Conservation (phyloP, 1,140 invertebrate species). For the Aricia agestis region DNA sequence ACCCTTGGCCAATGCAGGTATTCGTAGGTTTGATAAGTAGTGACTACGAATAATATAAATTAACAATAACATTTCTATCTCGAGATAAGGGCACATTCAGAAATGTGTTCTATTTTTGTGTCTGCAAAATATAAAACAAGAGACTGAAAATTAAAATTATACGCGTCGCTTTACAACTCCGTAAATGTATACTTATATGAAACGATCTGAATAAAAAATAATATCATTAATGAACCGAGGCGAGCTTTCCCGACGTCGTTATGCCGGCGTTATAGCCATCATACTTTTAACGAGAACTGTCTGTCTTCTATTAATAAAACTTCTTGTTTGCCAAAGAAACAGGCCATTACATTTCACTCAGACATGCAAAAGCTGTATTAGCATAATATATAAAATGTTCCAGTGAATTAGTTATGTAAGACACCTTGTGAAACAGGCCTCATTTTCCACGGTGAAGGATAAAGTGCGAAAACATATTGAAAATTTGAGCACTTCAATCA, state of each 20-base stretch:
- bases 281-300: conserved; percentile 13
- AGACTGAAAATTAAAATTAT: not conserved
- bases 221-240: conserved; percentile 5
- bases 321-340: not conserved
- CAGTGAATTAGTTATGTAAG: not conserved
- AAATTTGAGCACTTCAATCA: too few relatives aligned
- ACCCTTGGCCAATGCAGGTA: too few relatives aligned
- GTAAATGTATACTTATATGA: not conserved
- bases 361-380: not conserved
- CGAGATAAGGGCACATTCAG: too few relatives aligned
- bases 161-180: not conserved
- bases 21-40: too few relatives aligned
- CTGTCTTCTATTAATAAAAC: conserved; percentile 7
- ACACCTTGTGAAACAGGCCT: not conserved
- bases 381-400: not conserved
- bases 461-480: not conserved
- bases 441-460: not conserved
- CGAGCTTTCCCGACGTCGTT: not conserved
- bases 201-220: conserved; percentile 10
- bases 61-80: too few relatives aligned
- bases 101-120: too few relatives aligned
- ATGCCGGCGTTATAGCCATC: not conserved
- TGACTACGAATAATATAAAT: too few relatives aligned
- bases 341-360: not conserved
- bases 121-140: too few relatives aligned